Conservation (phyloP, 2,888 invertebrate species). For the Microctonus hyperodae region DNA sequence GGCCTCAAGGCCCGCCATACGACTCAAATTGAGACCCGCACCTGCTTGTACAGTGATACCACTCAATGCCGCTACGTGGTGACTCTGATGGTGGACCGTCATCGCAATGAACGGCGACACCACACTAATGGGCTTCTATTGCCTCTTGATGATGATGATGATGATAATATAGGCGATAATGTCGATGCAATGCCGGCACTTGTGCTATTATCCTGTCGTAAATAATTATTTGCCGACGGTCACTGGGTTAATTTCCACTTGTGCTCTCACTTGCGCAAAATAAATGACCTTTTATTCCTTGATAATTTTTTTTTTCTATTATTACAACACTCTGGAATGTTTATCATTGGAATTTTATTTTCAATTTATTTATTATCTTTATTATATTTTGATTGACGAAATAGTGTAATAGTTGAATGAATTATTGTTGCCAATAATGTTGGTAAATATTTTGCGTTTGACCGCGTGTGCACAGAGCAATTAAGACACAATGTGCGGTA, state of each 20-base stretch:
- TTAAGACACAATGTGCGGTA: constrained; percentile 50
- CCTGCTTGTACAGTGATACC: constrained; percentile 52
- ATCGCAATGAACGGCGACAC: constrained; percentile 54
- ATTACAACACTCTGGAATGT: neutral
- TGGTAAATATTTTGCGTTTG: constrained; percentile 10
- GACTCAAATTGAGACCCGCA: constrained; percentile 58
- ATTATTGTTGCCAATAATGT: neutral
- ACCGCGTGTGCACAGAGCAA: constrained; percentile 40
- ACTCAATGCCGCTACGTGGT: constrained; percentile 61
- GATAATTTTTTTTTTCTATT: neutral
- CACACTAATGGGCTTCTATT: constrained; percentile 48
- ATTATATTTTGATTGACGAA: neutral
- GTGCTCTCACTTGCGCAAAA: neutral
- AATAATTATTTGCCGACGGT: constrained; percentile 60
- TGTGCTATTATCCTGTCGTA: constrained; percentile 51
- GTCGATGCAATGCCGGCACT: constrained; percentile 58
- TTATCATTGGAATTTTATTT: too few relatives aligned
- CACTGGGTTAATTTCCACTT: too few relatives aligned
- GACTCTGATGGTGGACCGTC: constrained; percentile 62
- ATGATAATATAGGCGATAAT: neutral
- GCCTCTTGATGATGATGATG: neutral
- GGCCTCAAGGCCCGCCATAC: constrained; percentile 56
- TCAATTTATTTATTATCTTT: too few relatives aligned
- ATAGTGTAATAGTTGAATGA: neutral
- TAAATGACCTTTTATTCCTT: neutral